These are phyloP conservation scores for Terrapene triunguis DNA, from an alignment of 2,113 vertebrate genomes.

Conservation along the genomic window DNA sequence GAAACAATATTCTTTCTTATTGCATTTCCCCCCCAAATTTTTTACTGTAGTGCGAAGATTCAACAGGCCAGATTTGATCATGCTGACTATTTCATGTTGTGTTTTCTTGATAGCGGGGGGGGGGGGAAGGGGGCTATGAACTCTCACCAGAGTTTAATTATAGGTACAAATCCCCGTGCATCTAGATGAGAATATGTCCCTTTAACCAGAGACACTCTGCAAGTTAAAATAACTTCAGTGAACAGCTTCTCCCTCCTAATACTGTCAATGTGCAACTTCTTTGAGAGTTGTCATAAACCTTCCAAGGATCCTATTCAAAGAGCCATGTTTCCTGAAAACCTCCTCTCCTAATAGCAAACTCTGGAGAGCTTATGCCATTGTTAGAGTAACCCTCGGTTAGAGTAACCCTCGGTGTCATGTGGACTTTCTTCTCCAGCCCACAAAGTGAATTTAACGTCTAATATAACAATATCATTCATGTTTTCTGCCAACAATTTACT, in stretches of 20 bases:
- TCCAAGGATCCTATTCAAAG: neutral
- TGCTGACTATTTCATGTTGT: neutral
- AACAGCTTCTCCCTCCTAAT: neutral
- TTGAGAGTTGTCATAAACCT: neutral
- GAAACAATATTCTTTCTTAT: neutral
- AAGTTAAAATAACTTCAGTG: neutral
- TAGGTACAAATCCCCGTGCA: neutral
- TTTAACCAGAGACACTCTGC: neutral
- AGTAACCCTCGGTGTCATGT: neutral
- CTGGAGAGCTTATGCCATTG: neutral
- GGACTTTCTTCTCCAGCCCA: neutral
- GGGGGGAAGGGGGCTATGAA: neutral
- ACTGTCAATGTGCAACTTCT: neutral
- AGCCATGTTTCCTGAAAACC: neutral
- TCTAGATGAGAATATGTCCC: neutral
- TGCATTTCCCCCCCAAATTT: neutral
- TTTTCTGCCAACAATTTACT: neutral
- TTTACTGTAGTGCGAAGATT: neutral
- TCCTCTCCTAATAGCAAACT: neutral
- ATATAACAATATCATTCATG: neutral
- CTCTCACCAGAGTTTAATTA: neutral
- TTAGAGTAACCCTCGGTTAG: neutral
- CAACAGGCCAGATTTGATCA: neutral
- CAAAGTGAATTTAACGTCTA: neutral
- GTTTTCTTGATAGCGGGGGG: neutral